Percentiles rank a stretch among this genome's conserved stretches.
These are phyloP conservation scores for Luffia ferchaultella DNA, from an alignment of 2,888 invertebrate genomes.

Conservation along the genomic window DNA sequence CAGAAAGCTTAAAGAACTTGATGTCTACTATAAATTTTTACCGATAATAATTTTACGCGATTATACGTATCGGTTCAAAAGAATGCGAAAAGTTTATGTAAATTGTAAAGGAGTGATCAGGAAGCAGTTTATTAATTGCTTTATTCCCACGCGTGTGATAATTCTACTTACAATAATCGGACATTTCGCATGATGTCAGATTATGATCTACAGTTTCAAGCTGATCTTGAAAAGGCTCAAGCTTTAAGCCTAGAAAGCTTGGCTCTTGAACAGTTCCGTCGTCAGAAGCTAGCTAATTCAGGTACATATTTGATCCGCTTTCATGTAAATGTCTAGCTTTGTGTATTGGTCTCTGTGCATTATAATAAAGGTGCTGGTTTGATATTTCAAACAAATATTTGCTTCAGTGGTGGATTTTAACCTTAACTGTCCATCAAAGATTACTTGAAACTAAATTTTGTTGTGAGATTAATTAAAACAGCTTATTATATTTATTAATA, in stretches of 20 bases:
- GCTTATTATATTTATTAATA: too few relatives aligned
- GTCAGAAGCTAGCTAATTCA: slow-evolving; percentile 67
- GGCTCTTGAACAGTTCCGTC: slow-evolving; percentile 82
- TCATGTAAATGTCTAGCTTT: too few relatives aligned
- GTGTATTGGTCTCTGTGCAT: too few relatives aligned
- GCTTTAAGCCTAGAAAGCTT: slow-evolving; percentile 87
- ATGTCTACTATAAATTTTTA: not conserved
- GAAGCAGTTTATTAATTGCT: slow-evolving; percentile 20
- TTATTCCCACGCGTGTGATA: slow-evolving; percentile 39
- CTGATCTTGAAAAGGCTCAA: slow-evolving; percentile 87
- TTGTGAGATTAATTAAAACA: too few relatives aligned
- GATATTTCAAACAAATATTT: too few relatives aligned
- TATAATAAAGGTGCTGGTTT: too few relatives aligned
- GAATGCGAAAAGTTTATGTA: not conserved
- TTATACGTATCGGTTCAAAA: not conserved
- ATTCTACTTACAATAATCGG: slow-evolving; percentile 33
- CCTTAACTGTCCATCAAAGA: too few relatives aligned
- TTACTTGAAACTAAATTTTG: too few relatives aligned
- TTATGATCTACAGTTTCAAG: slow-evolving; percentile 84
- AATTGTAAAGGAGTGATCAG: not conserved
- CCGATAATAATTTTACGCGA: not conserved
- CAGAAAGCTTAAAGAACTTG: not conserved
- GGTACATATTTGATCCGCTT: slow-evolving; percentile 34
- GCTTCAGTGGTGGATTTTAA: too few relatives aligned
- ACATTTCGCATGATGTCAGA: slow-evolving; percentile 58